phyloP scores from a whole-genome alignment of 23 tunicate genomes.

The Oikopleura albicans region DNA sequence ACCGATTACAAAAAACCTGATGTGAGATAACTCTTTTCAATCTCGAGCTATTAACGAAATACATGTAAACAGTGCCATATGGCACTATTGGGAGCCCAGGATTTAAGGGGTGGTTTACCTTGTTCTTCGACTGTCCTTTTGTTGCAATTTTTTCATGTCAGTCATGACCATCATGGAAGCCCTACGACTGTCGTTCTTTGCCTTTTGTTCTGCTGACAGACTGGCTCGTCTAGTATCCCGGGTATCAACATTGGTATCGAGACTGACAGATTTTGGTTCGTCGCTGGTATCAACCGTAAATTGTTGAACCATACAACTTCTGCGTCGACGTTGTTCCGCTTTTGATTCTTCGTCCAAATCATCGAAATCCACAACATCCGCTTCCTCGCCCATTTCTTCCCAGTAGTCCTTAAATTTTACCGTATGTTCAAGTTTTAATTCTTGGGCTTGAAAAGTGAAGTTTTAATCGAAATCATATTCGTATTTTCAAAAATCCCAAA shows the following conservation, averaged over 20 bases:
- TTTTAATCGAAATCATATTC: no score
- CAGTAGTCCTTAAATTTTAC: constrained; percentile 13
- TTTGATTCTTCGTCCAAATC: not conserved
- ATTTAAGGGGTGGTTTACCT: no score
- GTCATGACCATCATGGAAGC: not conserved
- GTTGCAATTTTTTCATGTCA: not conserved
- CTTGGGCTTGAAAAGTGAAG: no score
- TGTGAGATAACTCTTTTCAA: no score
- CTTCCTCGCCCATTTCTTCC: constrained; percentile 9
- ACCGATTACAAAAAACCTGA: no score
- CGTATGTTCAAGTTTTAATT: no score
- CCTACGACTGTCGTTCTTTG: not conserved
- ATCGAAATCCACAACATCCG: not conserved
- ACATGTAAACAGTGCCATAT: no score
- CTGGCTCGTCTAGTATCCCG: not conserved
- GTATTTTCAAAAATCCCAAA: no score
- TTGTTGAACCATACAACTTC: not conserved
- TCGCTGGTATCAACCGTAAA: not conserved
- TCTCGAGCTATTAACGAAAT: no score
- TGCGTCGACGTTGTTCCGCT: not conserved
- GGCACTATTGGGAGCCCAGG: no score
- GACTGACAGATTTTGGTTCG: not conserved
- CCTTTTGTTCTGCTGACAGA: not conserved
- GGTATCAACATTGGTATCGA: not conserved
- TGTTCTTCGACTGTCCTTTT: not conserved